Conservation (phyloP, 2,797 vertebrate species). For the Prunella strophiata region DNA sequence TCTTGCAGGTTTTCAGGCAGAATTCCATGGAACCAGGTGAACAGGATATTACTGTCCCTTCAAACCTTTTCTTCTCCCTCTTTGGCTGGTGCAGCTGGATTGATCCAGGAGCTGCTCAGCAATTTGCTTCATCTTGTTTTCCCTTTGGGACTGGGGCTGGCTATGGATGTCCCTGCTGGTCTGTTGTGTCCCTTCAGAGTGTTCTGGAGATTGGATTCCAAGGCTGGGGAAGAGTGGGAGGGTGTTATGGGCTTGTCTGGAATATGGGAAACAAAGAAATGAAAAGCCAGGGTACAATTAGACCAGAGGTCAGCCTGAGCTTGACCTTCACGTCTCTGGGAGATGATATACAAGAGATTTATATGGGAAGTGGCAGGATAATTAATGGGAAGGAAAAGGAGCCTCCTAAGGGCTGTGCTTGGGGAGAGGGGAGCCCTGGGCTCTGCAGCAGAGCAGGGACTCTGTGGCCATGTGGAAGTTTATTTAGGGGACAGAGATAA, state of each 20-base stretch:
- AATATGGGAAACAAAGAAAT: not conserved
- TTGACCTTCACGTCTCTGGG: conserved; percentile 9
- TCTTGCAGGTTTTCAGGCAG: not conserved
- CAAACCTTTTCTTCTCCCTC: not conserved
- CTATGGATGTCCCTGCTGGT: not conserved
- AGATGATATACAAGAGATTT: conserved; percentile 37
- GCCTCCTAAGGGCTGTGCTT: not conserved
- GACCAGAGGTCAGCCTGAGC: not conserved
- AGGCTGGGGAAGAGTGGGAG: not conserved
- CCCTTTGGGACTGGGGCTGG: not conserved
- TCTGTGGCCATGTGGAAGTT: not conserved
- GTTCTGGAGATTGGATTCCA: not conserved
- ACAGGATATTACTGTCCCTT: not conserved
- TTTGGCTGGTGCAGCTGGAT: not conserved
- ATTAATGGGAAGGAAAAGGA: not conserved
- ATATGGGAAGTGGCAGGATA: not conserved
- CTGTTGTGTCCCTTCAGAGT: not conserved
- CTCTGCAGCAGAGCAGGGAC: not conserved
- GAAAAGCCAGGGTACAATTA: not conserved
- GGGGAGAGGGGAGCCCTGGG: not conserved
- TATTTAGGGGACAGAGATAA: not conserved
- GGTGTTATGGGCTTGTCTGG: not conserved
- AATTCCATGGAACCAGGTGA: not conserved
- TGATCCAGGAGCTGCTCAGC: conserved; percentile 11
- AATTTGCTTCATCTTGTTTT: not conserved